phyloP scores from a whole-genome alignment of 2,113 vertebrate species.

The Ibidorhyncha struthersii region DNA sequence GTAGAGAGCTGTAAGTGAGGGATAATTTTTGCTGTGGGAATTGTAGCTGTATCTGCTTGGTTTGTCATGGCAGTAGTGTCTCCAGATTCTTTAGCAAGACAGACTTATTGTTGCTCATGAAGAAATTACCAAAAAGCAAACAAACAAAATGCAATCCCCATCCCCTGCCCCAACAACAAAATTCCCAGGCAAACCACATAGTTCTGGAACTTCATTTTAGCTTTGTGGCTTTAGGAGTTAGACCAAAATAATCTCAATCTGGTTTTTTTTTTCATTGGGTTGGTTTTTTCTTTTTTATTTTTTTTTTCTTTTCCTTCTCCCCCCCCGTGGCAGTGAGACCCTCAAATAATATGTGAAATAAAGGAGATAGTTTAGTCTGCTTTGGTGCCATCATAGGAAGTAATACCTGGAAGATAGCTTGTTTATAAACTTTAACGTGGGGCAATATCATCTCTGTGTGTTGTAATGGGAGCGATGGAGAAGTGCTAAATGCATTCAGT shows the following conservation, averaged over 20 bases:
- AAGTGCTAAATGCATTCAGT: background rate
- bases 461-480: background rate
- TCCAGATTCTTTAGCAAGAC: background rate
- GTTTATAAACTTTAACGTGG: background rate
- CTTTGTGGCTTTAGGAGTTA: background rate
- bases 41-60: background rate
- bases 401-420: background rate
- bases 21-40: background rate
- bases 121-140: background rate
- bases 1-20: background rate
- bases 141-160: background rate
- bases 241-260: background rate
- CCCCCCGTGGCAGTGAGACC: background rate
- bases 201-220: background rate
- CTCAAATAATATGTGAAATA: background rate
- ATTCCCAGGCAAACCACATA: background rate
- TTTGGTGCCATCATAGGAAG: background rate
- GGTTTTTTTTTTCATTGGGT: too few species aligned
- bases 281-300: background rate
- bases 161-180: background rate
- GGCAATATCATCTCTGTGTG: background rate
- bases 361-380: background rate
- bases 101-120: background rate
- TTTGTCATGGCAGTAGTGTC: background rate
- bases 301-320: fast-evolving